Percentiles rank a stretch among this genome's conserved stretches.
phyloP scores from a whole-genome alignment of 2,113 vertebrate genomes.

The Spermophilus dauricus region DNA sequence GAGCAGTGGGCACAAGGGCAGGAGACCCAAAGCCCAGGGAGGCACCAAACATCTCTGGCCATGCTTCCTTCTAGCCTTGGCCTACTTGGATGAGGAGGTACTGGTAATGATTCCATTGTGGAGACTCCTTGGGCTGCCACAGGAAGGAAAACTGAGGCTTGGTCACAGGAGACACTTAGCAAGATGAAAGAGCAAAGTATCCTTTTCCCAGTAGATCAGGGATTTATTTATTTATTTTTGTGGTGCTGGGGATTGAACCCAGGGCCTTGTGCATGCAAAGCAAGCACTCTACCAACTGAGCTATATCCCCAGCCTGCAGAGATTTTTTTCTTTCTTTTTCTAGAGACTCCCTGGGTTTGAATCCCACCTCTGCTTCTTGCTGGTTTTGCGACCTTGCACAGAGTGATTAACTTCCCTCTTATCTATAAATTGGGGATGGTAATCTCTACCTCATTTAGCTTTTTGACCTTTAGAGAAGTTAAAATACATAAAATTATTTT shows the following conservation, averaged over 20 bases:
- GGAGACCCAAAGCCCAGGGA: neutral
- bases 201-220: neutral
- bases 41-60: neutral
- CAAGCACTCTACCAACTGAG: too few relatives aligned
- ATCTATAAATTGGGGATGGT: conserved; percentile 17
- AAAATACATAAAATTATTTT: neutral
- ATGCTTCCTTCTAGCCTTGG: neutral
- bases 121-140: neutral
- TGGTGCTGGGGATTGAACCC: too few relatives aligned
- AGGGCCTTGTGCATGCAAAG: too few relatives aligned
- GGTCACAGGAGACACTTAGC: neutral
- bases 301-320: too few relatives aligned
- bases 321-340: too few relatives aligned
- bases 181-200: neutral
- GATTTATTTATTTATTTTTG: too few relatives aligned
- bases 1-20: neutral
- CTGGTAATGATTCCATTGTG: neutral
- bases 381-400: conserved; percentile 29
- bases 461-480: conserved; percentile 31
- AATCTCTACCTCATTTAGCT: neutral
- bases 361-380: neutral
- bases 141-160: conserved; percentile 42
- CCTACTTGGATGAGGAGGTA: neutral
- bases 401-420: neutral
- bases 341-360: neutral